These are phyloP conservation scores for Solen grandis DNA, from an alignment of 1,140 invertebrate species.

Conservation along the genomic window DNA sequence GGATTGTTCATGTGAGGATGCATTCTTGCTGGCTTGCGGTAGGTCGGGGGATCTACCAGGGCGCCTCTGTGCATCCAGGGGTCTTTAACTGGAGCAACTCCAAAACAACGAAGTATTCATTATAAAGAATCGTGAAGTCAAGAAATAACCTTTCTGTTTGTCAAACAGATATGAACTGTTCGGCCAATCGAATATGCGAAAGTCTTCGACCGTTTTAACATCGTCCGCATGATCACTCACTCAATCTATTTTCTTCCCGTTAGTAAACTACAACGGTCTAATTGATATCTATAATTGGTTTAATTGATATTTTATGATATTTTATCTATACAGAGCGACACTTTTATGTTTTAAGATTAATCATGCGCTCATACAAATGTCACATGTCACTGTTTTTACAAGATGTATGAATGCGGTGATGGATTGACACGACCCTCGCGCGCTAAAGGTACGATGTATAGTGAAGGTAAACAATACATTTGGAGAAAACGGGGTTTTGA, in stretches of 20 bases:
- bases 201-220: neutral
- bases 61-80: too few species aligned
- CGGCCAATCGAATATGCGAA: neutral
- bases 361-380: conserved; percentile 20
- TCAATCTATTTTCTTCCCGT: neutral
- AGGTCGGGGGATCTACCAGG: too few species aligned
- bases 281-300: neutral
- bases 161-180: conserved; percentile 16
- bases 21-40: too few species aligned
- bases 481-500: conserved; percentile 1
- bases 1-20: too few species aligned
- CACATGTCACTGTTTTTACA: conserved; percentile 19
- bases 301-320: conserved; percentile 43
- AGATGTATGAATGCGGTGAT: conserved; percentile 7
- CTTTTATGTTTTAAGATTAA: conserved; percentile 31
- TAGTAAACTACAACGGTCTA: neutral
- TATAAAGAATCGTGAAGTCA: neutral
- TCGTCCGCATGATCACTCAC: neutral
- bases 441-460: neutral
- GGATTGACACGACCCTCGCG: too few species aligned
- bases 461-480: conserved; percentile 6
- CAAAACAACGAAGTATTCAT: too few species aligned
- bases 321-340: conserved; percentile 11
- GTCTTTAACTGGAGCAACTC: too few species aligned
- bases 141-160: neutral